Conservation (phyloP, 1,140 invertebrate species). For the Hyles vespertilio region DNA sequence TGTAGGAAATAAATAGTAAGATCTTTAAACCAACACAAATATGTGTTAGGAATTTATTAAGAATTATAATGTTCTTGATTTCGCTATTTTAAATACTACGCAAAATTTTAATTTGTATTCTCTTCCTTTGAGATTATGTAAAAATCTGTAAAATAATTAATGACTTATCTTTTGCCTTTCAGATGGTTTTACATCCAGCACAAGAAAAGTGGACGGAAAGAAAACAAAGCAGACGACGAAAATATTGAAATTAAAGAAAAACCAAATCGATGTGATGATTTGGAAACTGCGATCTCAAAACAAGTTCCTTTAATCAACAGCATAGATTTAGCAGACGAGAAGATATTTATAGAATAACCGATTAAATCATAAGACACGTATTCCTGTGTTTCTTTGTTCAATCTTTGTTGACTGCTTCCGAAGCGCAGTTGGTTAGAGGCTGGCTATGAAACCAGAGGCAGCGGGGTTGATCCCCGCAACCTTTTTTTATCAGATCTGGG, state of each 20-base stretch:
- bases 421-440: too few species aligned
- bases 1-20: too few species aligned
- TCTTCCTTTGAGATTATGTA: not conserved
- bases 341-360: constrained; percentile 11
- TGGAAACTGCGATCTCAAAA: constrained; percentile 13
- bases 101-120: not conserved
- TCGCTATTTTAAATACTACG: too few species aligned
- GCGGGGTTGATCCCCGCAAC: too few species aligned
- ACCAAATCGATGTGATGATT: constrained; percentile 3
- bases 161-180: constrained; percentile 12
- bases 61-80: too few species aligned
- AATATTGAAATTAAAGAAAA: constrained; percentile 2
- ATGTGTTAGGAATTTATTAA: too few species aligned
- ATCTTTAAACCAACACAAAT: too few species aligned
- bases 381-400: too few species aligned
- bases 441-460: too few species aligned
- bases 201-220: constrained; percentile 16
- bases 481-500: too few species aligned
- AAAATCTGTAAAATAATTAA: not conserved
- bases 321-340: constrained; percentile 35
- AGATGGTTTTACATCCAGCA: constrained; percentile 44
- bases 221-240: constrained; percentile 5
- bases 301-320: constrained; percentile 33
- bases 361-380: too few species aligned
- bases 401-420: too few species aligned